phyloP scores from a whole-genome alignment of 2,113 vertebrate genomes.

The Nettapus auritus region DNA sequence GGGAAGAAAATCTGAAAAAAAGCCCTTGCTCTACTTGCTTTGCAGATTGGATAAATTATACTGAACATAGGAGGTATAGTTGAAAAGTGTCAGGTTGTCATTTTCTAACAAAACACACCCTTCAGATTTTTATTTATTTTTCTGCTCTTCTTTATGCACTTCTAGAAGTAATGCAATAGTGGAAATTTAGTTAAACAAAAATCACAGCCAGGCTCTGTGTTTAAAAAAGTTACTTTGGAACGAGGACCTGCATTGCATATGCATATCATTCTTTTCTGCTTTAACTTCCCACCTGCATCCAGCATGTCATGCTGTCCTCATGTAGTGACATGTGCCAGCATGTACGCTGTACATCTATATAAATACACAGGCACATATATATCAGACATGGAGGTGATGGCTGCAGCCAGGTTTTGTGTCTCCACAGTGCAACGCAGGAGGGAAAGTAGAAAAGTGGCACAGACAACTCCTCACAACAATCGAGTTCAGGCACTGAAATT shows the following conservation, averaged over 20 bases:
- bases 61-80: not conserved
- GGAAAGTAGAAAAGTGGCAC: constrained; percentile 2
- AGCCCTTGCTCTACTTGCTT: not conserved
- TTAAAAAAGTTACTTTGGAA: not conserved
- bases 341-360: constrained; percentile 23
- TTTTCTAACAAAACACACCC: not conserved
- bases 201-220: not conserved
- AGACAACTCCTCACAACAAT: not conserved
- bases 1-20: not conserved
- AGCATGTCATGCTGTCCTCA: constrained; percentile 43
- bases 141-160: not conserved
- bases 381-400: not conserved
- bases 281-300: constrained; percentile 38
- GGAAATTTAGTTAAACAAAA: not conserved
- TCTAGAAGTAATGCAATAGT: not conserved
- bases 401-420: not conserved
- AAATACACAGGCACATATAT: constrained; percentile 2
- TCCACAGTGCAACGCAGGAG: not conserved
- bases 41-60: not conserved
- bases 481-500: constrained; percentile 42
- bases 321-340: constrained; percentile 24
- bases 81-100: not conserved
- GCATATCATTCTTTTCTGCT: constrained; percentile 33
- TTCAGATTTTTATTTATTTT: not conserved
- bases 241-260: constrained; percentile 18